Conservation (phyloP, 2,113 vertebrate species). For the Poicephalus meyeri region DNA sequence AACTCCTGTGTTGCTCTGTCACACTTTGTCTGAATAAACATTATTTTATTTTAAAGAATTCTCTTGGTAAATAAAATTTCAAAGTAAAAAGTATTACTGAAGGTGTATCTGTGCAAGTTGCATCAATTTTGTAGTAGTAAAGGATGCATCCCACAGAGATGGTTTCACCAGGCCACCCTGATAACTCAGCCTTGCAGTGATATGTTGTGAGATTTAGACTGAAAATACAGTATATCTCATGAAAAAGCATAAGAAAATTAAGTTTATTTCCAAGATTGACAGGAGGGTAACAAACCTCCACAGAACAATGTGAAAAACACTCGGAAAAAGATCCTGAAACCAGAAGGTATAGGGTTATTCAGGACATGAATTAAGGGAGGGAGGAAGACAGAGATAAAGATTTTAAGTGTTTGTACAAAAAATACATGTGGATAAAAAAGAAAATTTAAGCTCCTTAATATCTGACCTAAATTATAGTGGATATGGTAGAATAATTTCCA, state of each 20-base stretch:
- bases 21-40: conserved; percentile 21
- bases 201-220: not conserved
- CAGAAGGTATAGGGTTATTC: not conserved
- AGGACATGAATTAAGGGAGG: not conserved
- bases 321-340: not conserved
- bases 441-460: not conserved
- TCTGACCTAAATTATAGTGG: not conserved
- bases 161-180: not conserved
- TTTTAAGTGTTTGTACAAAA: not conserved
- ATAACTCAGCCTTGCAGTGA: not conserved
- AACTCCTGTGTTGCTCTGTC: conserved; percentile 32
- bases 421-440: not conserved
- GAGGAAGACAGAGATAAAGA: not conserved
- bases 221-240: not conserved
- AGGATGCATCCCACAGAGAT: not conserved
- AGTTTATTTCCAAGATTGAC: not conserved
- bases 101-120: not conserved
- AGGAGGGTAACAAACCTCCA: not conserved
- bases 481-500: not conserved
- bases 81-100: not conserved
- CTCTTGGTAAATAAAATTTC: conserved; percentile 20
- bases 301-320: not conserved
- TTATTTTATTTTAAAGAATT: not conserved
- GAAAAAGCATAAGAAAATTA: not conserved
- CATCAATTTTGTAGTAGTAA: not conserved